Conservation (phyloP, 2,113 vertebrate species). For the Pterophyllum scalare region DNA sequence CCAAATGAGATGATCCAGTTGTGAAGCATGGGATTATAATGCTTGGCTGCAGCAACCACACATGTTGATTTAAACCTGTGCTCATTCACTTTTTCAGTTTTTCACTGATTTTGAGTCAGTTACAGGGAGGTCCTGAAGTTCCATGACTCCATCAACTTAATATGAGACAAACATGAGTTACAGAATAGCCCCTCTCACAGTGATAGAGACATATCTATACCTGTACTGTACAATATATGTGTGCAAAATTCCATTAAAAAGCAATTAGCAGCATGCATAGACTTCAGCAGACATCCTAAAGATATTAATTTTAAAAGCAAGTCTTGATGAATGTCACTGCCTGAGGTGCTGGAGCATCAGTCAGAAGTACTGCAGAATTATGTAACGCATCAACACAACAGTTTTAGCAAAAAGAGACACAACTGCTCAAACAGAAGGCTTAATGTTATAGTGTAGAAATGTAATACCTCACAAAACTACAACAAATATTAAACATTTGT, state of each 20-base stretch:
- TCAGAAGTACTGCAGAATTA: conserved; percentile 29
- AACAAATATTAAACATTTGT: neutral
- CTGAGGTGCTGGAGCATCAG: neutral
- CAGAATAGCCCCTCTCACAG: neutral
- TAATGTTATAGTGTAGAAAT: neutral
- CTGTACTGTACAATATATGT: neutral
- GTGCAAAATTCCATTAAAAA: neutral
- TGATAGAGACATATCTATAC: neutral
- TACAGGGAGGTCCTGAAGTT: neutral
- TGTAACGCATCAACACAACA: neutral
- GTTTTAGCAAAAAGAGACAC: neutral
- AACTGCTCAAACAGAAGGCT: neutral
- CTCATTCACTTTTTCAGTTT: neutral
- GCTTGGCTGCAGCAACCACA: neutral
- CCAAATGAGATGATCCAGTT: neutral
- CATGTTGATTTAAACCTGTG: neutral
- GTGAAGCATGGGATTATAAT: neutral
- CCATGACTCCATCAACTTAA: neutral
- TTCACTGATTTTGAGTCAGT: neutral
- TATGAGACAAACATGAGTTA: conserved; percentile 43
- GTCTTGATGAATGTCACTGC: neutral
- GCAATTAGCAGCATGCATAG: neutral
- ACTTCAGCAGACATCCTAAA: neutral
- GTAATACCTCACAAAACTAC: neutral
- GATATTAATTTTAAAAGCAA: neutral